phyloP scores from a whole-genome alignment of 2,113 vertebrate genomes.

The Toxotes jaculatrix region DNA sequence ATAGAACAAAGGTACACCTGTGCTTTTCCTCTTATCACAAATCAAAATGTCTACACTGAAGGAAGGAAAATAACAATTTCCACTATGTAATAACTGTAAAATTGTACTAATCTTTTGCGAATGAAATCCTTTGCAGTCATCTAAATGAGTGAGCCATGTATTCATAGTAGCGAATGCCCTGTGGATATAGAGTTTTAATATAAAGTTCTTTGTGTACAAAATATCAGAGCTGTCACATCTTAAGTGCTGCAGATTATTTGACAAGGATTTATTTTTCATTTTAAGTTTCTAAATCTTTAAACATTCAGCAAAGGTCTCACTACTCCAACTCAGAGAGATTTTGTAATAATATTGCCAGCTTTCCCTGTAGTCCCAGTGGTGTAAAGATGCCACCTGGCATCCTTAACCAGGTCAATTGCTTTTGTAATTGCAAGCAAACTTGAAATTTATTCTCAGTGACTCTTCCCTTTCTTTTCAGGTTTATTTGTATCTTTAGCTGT shows the following conservation, averaged over 20 bases:
- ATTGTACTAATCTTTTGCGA: constrained; percentile 4
- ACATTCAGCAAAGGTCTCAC: not conserved
- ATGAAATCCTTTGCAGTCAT: constrained; percentile 34
- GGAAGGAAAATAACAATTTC: not conserved
- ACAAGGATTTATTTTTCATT: constrained; percentile 28
- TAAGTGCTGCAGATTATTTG: constrained; percentile 22
- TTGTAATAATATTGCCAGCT: constrained; percentile 6
- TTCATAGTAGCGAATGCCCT: constrained; percentile 8
- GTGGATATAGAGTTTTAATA: constrained; percentile 34
- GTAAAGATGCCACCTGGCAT: constrained; percentile 39
- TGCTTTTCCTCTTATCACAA: not conserved
- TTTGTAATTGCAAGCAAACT: constrained; percentile 33
- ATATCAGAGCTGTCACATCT: constrained; percentile 23
- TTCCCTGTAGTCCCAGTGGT: constrained; percentile 11
- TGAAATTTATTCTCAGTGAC: constrained; percentile 25
- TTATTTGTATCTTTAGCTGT: not conserved
- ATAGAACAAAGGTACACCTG: not conserved
- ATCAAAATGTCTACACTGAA: not conserved
- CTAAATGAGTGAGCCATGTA: constrained; percentile 39
- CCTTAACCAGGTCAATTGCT: constrained; percentile 38
- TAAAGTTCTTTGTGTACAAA: constrained; percentile 26
- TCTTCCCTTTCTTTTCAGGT: constrained; percentile 23
- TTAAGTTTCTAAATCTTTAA: constrained; percentile 27
- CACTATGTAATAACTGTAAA: constrained; percentile 18
- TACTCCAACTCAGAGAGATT: constrained; percentile 7